Conservation (phyloP, 2,113 vertebrate genomes). For the Panurus biarmicus region DNA sequence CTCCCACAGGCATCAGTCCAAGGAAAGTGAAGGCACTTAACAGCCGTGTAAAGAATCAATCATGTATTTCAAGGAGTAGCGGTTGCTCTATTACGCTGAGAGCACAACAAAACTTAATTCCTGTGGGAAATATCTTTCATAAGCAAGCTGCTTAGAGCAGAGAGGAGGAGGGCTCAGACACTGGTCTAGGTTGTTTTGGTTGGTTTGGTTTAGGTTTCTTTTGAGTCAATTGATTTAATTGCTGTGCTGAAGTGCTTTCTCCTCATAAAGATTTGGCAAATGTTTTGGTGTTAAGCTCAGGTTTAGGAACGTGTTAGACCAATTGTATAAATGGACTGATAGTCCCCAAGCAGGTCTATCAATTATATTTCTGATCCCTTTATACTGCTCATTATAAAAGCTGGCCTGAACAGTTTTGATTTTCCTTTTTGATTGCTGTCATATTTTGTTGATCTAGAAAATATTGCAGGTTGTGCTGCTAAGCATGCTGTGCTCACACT, state of each 20-base stretch:
- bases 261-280: conserved; percentile 14
- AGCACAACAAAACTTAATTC: conserved; percentile 58
- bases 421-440: neutral
- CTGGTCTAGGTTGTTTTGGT: neutral
- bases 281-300: conserved; percentile 25
- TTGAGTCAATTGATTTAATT: conserved; percentile 28
- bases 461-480: neutral
- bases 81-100: conserved; percentile 39
- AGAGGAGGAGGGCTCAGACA: conserved; percentile 11
- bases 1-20: conserved; percentile 61
- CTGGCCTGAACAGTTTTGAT: neutral
- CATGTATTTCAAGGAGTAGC: conserved; percentile 58
- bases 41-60: conserved; percentile 60
- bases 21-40: conserved; percentile 58
- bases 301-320: conserved; percentile 17
- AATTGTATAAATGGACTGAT: conserved; percentile 19
- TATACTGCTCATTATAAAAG: neutral
- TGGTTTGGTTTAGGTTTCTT: neutral
- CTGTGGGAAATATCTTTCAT: conserved; percentile 49
- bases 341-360: neutral
- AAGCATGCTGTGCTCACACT: neutral
- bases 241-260: conserved; percentile 5
- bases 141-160: conserved; percentile 25
- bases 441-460: neutral
- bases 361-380: neutral